Percentiles rank a stretch among this genome's conserved stretches.
These are phyloP conservation scores for Agonum fuliginosum DNA, from an alignment of 2,888 invertebrate species.

Conservation along the genomic window DNA sequence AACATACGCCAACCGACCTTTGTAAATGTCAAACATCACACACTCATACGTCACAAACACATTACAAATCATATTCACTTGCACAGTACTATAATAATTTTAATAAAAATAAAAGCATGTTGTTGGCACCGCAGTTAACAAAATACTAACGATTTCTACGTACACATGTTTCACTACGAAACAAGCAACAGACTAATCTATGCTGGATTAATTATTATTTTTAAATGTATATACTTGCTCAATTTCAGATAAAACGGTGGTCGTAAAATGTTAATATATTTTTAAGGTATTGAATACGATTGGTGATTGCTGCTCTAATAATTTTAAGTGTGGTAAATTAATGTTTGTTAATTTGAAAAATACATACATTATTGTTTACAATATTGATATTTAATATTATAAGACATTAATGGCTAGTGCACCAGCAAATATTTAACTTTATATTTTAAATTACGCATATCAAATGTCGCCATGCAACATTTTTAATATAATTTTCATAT, in stretches of 20 bases:
- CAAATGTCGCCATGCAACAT: no score
- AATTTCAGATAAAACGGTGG: conserved; percentile 27
- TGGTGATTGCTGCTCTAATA: no score
- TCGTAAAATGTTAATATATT: conserved; percentile 4
- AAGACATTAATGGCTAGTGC: no score
- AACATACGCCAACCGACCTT: conserved; percentile 16
- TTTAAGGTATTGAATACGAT: neutral
- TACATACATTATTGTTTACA: no score
- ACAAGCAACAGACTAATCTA: neutral
- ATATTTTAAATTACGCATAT: no score
- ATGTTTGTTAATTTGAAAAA: no score
- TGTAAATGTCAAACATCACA: neutral
- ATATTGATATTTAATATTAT: no score
- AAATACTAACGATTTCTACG: conserved; percentile 14
- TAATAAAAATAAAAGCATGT: neutral
- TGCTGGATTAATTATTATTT: conserved; percentile 16
- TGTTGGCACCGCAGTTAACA: neutral
- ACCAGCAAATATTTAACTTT: no score
- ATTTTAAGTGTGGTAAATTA: no score
- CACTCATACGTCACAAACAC: neutral
- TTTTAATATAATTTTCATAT: no score
- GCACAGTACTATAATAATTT: conserved; percentile 1
- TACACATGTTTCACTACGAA: neutral
- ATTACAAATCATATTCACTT: neutral
- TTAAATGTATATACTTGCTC: neutral